These are phyloP conservation scores for Scatophagus argus DNA, from an alignment of 2,113 vertebrate genomes.

Conservation along the genomic window DNA sequence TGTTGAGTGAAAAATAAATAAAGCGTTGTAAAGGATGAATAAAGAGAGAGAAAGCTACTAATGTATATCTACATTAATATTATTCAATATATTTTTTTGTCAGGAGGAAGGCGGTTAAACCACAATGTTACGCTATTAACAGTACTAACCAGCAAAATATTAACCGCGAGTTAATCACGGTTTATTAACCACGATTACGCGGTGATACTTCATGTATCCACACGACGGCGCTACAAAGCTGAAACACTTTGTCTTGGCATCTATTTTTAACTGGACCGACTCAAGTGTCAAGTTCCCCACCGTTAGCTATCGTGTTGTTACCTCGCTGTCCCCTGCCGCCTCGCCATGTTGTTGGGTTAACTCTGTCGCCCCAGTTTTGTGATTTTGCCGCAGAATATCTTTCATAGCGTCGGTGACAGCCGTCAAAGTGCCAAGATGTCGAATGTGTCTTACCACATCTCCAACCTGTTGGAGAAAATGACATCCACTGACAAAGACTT, in stretches of 20 bases:
- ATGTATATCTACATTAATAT: too few relatives aligned
- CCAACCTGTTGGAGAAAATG: slow-evolving; percentile 95
- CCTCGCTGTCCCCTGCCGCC: slow-evolving; percentile 21
- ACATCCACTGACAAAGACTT: slow-evolving; percentile 94
- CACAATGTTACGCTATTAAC: background rate
- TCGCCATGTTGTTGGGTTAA: slow-evolving; percentile 79
- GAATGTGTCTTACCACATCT: slow-evolving; percentile 88
- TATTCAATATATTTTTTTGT: background rate
- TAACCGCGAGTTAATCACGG: background rate
- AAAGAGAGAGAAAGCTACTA: background rate
- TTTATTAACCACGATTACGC: rapidly evolving
- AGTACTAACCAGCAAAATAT: rapidly evolving
- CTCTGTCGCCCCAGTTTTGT: slow-evolving; percentile 25
- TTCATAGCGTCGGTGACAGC: background rate
- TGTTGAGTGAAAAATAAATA: background rate
- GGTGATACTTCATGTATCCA: slow-evolving; percentile 1
- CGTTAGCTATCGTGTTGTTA: slow-evolving; percentile 28
- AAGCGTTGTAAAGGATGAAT: background rate
- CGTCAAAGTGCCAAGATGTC: slow-evolving; percentile 81
- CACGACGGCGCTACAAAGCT: slow-evolving; percentile 32
- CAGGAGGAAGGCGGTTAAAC: background rate
- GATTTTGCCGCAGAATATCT: background rate
- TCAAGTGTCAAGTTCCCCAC: slow-evolving; percentile 80
- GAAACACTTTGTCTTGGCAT: background rate
- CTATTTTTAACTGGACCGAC: slow-evolving; percentile 77